A percentile compares a stretch with the other conserved stretches of the same genome.
phyloP scores from a whole-genome alignment of 2,113 vertebrate species.

The Vicugna pacos region DNA sequence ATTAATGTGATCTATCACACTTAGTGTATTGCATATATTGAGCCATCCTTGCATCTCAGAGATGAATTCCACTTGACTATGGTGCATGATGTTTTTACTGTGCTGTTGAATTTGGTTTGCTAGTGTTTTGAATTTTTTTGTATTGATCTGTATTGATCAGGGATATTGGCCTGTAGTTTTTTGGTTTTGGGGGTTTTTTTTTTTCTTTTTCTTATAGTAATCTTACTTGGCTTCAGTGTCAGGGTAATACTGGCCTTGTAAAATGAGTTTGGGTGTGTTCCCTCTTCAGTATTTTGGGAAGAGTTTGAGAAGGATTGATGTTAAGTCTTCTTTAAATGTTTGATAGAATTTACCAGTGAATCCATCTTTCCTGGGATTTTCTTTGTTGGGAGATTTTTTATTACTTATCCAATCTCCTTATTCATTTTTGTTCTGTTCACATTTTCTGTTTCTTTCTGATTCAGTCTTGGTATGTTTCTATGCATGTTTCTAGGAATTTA shows the following conservation, averaged over 20 bases:
- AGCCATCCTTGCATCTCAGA: not conserved
- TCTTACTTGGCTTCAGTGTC: not conserved
- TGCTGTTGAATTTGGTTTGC: not conserved
- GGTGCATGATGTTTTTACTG: not conserved
- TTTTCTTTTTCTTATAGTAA: not conserved
- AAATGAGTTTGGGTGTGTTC: not conserved
- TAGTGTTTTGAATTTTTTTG: not conserved
- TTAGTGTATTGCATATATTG: not conserved
- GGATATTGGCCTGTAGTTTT: not conserved
- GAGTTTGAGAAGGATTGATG: not conserved
- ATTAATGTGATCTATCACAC: not conserved
- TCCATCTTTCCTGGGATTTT: not conserved
- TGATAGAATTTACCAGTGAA: not conserved
- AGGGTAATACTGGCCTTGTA: not conserved
- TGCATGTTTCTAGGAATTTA: not conserved
- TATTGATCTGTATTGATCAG: not conserved
- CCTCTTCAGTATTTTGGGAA: not conserved
- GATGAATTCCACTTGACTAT: not conserved
- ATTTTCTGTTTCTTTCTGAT: not conserved
- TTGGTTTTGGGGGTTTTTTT: not conserved
- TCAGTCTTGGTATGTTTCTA: not conserved
- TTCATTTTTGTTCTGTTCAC: not conserved
- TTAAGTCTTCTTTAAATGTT: constrained; percentile 18
- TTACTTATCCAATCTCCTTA: not conserved
- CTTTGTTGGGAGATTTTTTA: not conserved